phyloP scores from a whole-genome alignment of 2,113 vertebrate genomes.

The Arvicanthis niloticus region DNA sequence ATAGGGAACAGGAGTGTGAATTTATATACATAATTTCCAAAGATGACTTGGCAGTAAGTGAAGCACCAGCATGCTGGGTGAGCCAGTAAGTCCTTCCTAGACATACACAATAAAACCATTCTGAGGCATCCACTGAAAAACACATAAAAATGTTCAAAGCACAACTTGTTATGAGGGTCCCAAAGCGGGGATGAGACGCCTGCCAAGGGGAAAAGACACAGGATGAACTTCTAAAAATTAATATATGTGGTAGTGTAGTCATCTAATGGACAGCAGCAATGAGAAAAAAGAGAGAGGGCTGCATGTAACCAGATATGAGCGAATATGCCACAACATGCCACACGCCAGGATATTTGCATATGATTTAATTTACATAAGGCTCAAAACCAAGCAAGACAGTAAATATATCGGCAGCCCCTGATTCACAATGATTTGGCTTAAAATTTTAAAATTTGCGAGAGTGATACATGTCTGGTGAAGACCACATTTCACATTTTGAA shows the following conservation, averaged over 20 bases:
- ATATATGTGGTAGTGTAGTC: neutral
- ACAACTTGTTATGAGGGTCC: neutral
- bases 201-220: neutral
- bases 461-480: neutral
- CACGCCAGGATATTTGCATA: neutral
- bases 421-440: neutral
- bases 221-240: neutral
- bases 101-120: neutral
- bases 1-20: neutral
- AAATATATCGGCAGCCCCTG: neutral
- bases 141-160: neutral
- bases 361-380: neutral
- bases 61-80: neutral
- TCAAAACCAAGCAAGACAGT: conserved; percentile 36
- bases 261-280: neutral
- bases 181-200: neutral
- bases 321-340: neutral
- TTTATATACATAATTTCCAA: neutral
- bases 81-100: neutral
- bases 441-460: neutral
- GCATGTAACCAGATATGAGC: neutral
- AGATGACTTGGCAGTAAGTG: neutral
- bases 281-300: neutral
- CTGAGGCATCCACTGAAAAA: neutral
- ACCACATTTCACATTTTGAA: neutral